Evolutionary conservation across 1,140 invertebrate genomes (phyloP).

Genomic region (Drosophila murphyi): DNA sequence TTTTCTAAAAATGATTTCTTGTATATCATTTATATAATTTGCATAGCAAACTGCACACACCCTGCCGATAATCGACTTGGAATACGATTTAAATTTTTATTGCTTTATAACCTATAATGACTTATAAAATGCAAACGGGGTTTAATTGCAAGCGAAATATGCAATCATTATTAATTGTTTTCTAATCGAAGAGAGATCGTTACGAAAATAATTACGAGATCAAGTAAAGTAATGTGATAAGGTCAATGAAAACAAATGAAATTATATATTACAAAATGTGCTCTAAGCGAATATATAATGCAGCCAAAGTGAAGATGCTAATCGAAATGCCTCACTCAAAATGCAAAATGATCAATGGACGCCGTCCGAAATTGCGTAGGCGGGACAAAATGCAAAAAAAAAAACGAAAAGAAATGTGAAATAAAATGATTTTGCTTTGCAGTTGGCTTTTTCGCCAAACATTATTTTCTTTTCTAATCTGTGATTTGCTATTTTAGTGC

Average conservation of each 20-base stretch:
- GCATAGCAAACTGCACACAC: not conserved
- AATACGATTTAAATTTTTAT: not conserved
- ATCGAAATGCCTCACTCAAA: conserved; percentile 2
- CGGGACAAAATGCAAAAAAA: conserved; percentile 48
- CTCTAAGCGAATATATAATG: no score
- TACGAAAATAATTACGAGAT: not conserved
- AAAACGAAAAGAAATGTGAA: conserved; percentile 23
- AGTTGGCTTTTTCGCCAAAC: conserved; percentile 46
- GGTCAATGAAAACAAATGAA: not conserved
- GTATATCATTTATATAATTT: not conserved
- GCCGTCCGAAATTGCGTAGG: conserved; percentile 10
- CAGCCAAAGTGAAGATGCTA: not conserved
- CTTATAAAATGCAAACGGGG: not conserved
- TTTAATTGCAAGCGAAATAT: conserved; percentile 19
- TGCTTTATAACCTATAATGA: not conserved
- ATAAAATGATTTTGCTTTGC: conserved; percentile 33
- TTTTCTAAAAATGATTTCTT: no score
- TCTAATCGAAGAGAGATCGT: not conserved
- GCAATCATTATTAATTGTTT: conserved; percentile 35
- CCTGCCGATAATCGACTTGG: not conserved
- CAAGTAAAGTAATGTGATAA: no score
- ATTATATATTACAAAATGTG: no score
- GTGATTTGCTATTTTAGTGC: conserved; percentile 1
- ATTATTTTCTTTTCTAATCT: conserved; percentile 20
- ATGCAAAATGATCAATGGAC: conserved; percentile 4